Evolutionary conservation across 2,888 invertebrate genomes (phyloP).

Genomic region (Amiota minor): DNA sequence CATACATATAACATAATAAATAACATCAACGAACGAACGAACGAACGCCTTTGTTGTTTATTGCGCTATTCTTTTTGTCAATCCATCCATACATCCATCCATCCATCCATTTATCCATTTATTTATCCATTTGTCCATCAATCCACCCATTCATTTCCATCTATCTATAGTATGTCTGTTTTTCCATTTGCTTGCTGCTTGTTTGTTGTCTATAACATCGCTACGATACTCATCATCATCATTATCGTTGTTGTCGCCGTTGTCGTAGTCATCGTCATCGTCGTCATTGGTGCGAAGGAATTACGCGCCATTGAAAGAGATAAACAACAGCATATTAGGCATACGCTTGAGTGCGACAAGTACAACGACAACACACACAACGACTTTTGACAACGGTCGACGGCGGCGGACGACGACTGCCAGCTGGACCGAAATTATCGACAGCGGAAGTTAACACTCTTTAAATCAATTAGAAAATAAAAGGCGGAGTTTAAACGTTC

Average conservation of each 20-base stretch:
- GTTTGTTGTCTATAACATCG: too few species aligned
- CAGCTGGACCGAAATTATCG: slow-evolving; percentile 66
- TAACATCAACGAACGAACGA: not conserved
- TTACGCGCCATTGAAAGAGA: slow-evolving; percentile 53
- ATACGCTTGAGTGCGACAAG: slow-evolving; percentile 7
- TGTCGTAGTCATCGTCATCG: slow-evolving; percentile 31
- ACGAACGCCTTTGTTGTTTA: too few species aligned
- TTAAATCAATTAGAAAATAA: slow-evolving; percentile 70
- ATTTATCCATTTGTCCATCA: too few species aligned
- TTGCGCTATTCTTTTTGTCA: not conserved
- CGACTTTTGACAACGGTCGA: slow-evolving; percentile 12
- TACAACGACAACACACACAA: slow-evolving; percentile 21
- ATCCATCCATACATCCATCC: slow-evolving; percentile 3
- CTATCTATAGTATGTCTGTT: too few species aligned
- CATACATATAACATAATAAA: not conserved
- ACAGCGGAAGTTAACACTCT: slow-evolving; percentile 70
- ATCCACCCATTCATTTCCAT: too few species aligned
- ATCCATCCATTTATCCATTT: not conserved
- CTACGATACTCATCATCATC: not conserved
- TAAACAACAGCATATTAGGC: too few species aligned
- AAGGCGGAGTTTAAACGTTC: slow-evolving; percentile 68
- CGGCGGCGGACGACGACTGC: not conserved
- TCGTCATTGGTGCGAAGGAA: slow-evolving; percentile 63
- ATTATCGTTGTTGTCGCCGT: slow-evolving; percentile 38
- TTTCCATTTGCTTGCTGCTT: too few species aligned